Conservation (phyloP, 2,888 invertebrate genomes). For the Girardia tigrina region DNA sequence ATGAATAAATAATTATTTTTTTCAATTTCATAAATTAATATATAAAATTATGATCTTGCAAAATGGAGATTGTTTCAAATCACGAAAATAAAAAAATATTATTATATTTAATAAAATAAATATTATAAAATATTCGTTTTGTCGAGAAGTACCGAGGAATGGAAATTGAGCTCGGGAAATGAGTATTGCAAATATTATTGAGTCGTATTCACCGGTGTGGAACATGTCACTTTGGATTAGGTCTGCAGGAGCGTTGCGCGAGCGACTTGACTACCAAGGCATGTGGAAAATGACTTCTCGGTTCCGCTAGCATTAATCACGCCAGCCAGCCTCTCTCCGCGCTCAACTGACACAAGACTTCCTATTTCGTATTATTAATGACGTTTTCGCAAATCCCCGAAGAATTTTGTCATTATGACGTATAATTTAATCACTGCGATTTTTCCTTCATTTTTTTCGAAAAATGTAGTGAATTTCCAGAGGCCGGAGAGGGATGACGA, state of each 20-base stretch:
- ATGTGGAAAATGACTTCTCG: slow-evolving; percentile 20
- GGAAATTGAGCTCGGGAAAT: no score
- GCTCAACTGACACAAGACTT: slow-evolving; percentile 5
- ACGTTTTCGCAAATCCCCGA: neutral
- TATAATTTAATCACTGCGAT: neutral
- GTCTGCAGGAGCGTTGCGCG: neutral
- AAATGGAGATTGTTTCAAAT: no score
- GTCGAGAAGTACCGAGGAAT: no score
- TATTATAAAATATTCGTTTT: no score
- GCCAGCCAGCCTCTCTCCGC: neutral
- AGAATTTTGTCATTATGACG: slow-evolving; percentile 2
- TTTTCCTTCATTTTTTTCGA: no score
- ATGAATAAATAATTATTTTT: no score
- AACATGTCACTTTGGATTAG: slow-evolving; percentile 19
- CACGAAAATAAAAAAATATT: no score
- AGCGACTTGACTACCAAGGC: slow-evolving; percentile 15
- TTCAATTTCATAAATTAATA: no score
- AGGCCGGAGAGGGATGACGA: no score
- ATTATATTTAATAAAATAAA: no score
- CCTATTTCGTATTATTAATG: slow-evolving; percentile 17
- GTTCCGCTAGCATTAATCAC: slow-evolving; percentile 18
- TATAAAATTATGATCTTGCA: no score
- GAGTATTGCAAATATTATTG: neutral
- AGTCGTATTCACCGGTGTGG: slow-evolving; percentile 5
- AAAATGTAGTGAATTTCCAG: no score